A percentile compares a stretch with the other conserved stretches of the same genome.
These are phyloP conservation scores for Synanthedon andrenaeformis DNA, from an alignment of 2,888 invertebrate species.

Conservation along the genomic window DNA sequence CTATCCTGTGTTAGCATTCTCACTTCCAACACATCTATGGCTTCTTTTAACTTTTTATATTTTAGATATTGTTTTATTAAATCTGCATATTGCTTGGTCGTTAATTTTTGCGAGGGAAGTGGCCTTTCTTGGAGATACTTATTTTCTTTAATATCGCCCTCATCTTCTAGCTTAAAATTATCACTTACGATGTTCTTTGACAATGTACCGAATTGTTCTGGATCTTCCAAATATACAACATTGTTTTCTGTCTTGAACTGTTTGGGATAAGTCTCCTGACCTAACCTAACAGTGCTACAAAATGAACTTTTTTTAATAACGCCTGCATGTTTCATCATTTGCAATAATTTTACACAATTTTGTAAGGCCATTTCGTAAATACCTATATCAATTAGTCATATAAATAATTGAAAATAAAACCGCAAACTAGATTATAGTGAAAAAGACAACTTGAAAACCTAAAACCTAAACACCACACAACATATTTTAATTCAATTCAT, in stretches of 20 bases:
- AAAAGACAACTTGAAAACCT: too few species aligned
- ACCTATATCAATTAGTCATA: too few species aligned
- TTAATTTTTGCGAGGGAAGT: constrained; percentile 58
- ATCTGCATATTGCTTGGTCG: constrained; percentile 75
- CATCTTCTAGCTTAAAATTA: constrained; percentile 44
- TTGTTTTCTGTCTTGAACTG: constrained; percentile 41
- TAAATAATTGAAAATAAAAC: too few species aligned
- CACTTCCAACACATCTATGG: constrained; percentile 82
- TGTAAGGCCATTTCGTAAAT: constrained; percentile 26
- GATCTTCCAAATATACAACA: constrained; percentile 49
- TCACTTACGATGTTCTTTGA: constrained; percentile 21
- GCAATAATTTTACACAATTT: constrained; percentile 26
- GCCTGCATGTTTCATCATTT: constrained; percentile 18
- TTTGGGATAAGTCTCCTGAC: constrained; percentile 14
- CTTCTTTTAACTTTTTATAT: constrained; percentile 78
- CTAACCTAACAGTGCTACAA: constrained; percentile 15
- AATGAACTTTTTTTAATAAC: constrained; percentile 20
- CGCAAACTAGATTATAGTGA: too few species aligned
- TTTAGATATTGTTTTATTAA: constrained; percentile 76
- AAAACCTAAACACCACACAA: too few species aligned
- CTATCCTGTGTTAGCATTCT: constrained; percentile 81
- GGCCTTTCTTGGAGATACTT: constrained; percentile 66
- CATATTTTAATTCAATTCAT: too few species aligned
- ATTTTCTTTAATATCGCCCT: constrained; percentile 73
- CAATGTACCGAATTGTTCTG: constrained; percentile 71